Conservation (phyloP, 1,140 invertebrate genomes). For the Bombus balteatus region DNA sequence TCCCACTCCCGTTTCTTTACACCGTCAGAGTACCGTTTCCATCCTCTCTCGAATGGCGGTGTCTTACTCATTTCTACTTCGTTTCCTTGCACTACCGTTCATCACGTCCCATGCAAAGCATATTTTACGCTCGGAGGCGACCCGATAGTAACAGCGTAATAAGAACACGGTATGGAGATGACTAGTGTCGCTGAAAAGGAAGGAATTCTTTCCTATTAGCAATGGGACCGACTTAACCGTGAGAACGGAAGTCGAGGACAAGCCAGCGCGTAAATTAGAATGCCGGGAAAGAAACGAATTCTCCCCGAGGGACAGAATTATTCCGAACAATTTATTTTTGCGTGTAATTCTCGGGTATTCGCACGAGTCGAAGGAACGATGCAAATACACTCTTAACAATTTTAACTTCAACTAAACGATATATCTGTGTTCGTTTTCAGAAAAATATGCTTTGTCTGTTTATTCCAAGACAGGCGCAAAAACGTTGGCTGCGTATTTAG, state of each 20-base stretch:
- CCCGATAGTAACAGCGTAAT: conserved; percentile 71
- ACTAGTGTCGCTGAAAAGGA: conserved; percentile 65
- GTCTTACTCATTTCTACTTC: conserved; percentile 49
- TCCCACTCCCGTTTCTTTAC: neutral
- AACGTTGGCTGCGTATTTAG: neutral
- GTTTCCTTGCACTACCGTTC: conserved; percentile 56
- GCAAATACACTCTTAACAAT: neutral
- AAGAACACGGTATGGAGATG: conserved; percentile 67
- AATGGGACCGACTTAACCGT: conserved; percentile 58
- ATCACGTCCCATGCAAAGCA: conserved; percentile 64
- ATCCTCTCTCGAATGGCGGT: conserved; percentile 21
- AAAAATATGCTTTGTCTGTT: neutral
- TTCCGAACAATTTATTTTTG: conserved; percentile 59
- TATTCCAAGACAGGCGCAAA: neutral
- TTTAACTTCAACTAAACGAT: neutral
- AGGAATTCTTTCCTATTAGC: conserved; percentile 64
- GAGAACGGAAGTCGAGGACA: conserved; percentile 45
- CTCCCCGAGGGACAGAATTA: conserved; percentile 49
- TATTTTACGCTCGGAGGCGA: conserved; percentile 66
- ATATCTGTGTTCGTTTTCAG: neutral
- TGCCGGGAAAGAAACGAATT: conserved; percentile 37
- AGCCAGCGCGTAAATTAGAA: conserved; percentile 63
- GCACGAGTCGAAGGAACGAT: neutral
- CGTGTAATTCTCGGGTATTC: conserved; percentile 26
- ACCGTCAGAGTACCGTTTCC: conserved; percentile 24